Evolutionary conservation across 30 jellyfish, hydroid and myxozoan species (phyloP), one percentile per base, ranked within the genome.

Genomic region (Hydractinia symbiolongicarpus): DNA sequence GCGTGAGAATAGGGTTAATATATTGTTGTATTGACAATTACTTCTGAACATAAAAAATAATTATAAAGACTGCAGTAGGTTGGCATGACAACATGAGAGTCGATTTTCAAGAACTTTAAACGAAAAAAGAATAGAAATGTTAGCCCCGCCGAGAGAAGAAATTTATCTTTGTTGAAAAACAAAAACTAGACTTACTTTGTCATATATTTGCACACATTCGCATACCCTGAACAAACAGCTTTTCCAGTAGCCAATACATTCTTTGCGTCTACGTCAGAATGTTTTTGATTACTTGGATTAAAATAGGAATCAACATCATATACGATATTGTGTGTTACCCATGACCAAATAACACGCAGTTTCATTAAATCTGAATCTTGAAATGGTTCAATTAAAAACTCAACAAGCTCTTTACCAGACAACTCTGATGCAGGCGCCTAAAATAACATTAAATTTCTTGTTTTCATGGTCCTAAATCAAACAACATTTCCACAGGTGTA

Each of bases 141-240:
- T 30, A 30, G 44, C 44, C 44, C 44, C 44, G n/a, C n/a, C n/a
- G 44, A 30, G 44, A 30, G 44, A 1, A 64, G 74, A 64, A 64
- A 64, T 64, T 7, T 13, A 64, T 6, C 4, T 6, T 44, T n/a
- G 17, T n/a, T 58, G 9, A 64, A 2, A 6, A 6, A 6, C 52
- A 53, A 1, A 3, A 6, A 62, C 66, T 15, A 50, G 5, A 66
- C 85, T 55, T 67, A 82, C 96, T 88, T 78, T 81, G 85, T 78
- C 14, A 88, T 79, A 16, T 73, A 88, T 0, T 76, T 67, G 8
- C 78, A 81, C 17, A 82, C 75, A 16, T 85, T 75, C n/a, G 96
- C 76, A 56, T 88, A 88, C 20, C 96, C 96, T 44, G 86, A 79
- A 61, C 96, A 88, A 54, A 88, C 92, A 6, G 88, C 96, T 72